These are phyloP conservation scores for Stigmatopora nigra DNA, from an alignment of 2,113 vertebrate species.

Conservation along the genomic window DNA sequence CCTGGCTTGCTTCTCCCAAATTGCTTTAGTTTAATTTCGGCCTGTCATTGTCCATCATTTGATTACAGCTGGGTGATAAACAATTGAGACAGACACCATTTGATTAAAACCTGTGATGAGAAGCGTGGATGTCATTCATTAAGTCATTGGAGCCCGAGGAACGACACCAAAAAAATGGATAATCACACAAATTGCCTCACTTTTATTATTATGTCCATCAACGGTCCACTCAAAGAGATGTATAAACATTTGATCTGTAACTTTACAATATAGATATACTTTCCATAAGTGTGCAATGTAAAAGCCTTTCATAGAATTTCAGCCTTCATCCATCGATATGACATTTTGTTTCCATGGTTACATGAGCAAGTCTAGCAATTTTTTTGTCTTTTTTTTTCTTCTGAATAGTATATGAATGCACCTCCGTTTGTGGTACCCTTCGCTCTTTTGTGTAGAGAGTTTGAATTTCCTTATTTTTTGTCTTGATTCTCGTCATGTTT, in stretches of 20 bases:
- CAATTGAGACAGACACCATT: neutral
- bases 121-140: slow-evolving; percentile 9
- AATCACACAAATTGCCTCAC: slow-evolving; percentile 1
- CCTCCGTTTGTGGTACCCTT: neutral
- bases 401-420: neutral
- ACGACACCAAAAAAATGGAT: slow-evolving; percentile 22
- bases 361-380: neutral
- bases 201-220: slow-evolving; percentile 12
- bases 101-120: slow-evolving; percentile 7
- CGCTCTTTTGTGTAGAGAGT: slow-evolving; percentile 2
- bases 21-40: slow-evolving; percentile 15
- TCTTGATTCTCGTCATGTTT: neutral
- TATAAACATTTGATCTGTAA: slow-evolving; percentile 13
- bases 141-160: slow-evolving; percentile 4
- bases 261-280: neutral
- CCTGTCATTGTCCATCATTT: slow-evolving; percentile 11
- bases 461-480: slow-evolving; percentile 15
- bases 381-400: slow-evolving; percentile 5
- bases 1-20: neutral
- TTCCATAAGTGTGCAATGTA: too few relatives aligned
- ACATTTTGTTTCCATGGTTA: neutral
- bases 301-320: neutral
- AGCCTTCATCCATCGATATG: neutral
- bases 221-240: neutral
- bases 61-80: neutral